Percentiles rank a stretch among this genome's conserved stretches.
These are phyloP conservation scores for Tetragonula carbonaria DNA, from an alignment of 2,888 invertebrate genomes.

Conservation along the genomic window DNA sequence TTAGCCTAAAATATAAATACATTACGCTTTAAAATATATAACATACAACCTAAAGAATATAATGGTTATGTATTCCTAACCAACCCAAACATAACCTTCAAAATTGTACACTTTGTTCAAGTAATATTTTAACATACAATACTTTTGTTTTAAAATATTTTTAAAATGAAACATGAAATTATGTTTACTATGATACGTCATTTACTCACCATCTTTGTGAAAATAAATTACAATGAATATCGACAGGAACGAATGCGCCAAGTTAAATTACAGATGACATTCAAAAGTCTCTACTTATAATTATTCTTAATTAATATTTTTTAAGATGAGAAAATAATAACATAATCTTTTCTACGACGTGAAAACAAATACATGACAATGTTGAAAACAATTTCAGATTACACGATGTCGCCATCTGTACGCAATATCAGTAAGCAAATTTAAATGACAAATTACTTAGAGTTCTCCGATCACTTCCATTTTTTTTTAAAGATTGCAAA, in stretches of 20 bases:
- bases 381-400: neutral
- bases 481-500: neutral
- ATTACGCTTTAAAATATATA: neutral
- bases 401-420: slow-evolving; percentile 27
- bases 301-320: neutral
- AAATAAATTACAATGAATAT: neutral
- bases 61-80: neutral
- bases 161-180: neutral
- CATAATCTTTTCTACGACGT: neutral
- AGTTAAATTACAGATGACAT: neutral
- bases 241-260: neutral
- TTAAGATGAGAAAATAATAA: neutral
- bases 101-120: neutral
- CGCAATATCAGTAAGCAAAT: neutral
- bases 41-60: neutral
- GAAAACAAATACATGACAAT: neutral
- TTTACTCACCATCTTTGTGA: slow-evolving; percentile 43
- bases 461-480: neutral
- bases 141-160: neutral
- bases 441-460: neutral
- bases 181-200: neutral
- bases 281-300: neutral
- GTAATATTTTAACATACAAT: neutral
- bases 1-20: slow-evolving; percentile 35
- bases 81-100: slow-evolving; percentile 19